Conservation (phyloP, 1,140 invertebrate genomes). For the Cyclina sinensis region DNA sequence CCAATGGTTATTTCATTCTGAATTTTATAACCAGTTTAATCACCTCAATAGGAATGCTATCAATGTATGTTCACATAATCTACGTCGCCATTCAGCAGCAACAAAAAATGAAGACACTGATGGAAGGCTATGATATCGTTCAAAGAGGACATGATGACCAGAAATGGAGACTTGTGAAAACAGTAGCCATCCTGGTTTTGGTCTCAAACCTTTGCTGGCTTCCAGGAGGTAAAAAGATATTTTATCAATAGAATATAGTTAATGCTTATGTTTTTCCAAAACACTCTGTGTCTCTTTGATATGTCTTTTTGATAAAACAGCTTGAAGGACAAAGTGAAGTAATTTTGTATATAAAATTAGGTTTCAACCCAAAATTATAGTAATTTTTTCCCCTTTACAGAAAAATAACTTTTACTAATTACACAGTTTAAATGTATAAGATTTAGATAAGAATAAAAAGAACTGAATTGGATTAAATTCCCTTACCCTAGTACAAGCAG, state of each 20-base stretch:
- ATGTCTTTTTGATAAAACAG: no score
- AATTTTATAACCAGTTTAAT: slow-evolving; percentile 32
- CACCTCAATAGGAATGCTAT: not conserved
- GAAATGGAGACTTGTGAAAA: slow-evolving; percentile 41
- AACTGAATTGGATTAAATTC: no score
- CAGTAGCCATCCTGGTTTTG: slow-evolving; percentile 38
- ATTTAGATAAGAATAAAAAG: no score
- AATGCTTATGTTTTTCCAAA: no score
- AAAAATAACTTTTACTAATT: no score
- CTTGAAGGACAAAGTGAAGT: no score
- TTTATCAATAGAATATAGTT: not conserved
- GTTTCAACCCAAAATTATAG: no score
- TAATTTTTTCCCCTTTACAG: no score
- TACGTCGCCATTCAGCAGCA: slow-evolving; percentile 9
- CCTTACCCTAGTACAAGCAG: no score
- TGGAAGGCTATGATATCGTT: not conserved
- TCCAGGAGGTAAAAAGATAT: slow-evolving; percentile 40
- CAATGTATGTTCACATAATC: slow-evolving; percentile 44
- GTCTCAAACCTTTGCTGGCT: slow-evolving; percentile 60
- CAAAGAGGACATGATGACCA: not conserved
- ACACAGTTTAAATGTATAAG: no score
- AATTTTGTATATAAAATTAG: no score
- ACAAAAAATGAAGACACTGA: not conserved
- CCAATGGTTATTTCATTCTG: slow-evolving; percentile 49
- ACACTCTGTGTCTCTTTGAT: no score